Evolutionary conservation across 2,888 invertebrate genomes (phyloP).

Genomic region (Adelphocoris suturalis): DNA sequence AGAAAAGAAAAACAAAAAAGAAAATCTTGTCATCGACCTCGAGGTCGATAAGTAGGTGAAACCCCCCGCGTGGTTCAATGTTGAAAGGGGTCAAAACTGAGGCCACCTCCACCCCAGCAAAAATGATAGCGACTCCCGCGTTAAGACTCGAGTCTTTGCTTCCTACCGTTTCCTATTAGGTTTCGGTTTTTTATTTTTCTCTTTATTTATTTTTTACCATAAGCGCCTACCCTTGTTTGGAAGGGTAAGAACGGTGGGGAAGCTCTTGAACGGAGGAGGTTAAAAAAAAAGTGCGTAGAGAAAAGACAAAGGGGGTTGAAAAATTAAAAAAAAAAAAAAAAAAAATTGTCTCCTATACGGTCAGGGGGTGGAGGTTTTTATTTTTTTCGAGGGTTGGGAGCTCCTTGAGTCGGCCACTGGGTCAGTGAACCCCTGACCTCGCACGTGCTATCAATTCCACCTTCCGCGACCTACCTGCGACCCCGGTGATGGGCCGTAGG

Average conservation of each 20-base stretch:
- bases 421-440: conserved; percentile 67
- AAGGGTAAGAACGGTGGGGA: not conserved
- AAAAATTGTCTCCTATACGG: not conserved
- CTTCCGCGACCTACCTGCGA: conserved; percentile 71
- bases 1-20: not conserved
- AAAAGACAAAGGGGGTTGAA: not conserved
- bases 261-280: not conserved
- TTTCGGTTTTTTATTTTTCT: not conserved
- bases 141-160: not conserved
- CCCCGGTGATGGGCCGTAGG: conserved; percentile 49
- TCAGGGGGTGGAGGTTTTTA: not conserved
- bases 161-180: not conserved
- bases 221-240: not conserved
- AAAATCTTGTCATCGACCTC: not conserved
- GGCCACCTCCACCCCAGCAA: not conserved
- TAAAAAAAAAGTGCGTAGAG: not conserved
- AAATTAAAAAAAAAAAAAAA: not conserved
- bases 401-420: conserved; percentile 62
- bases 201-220: not conserved
- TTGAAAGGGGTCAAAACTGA: conserved; percentile 38
- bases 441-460: conserved; percentile 71
- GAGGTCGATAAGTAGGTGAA: conserved; percentile 54
- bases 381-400: not conserved
- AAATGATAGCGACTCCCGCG: not conserved
- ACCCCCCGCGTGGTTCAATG: conserved; percentile 23